Percentiles rank a stretch among this genome's conserved stretches.
Conservation (phyloP, 2,888 invertebrate genomes). For the Falcaria lacertinaria region DNA sequence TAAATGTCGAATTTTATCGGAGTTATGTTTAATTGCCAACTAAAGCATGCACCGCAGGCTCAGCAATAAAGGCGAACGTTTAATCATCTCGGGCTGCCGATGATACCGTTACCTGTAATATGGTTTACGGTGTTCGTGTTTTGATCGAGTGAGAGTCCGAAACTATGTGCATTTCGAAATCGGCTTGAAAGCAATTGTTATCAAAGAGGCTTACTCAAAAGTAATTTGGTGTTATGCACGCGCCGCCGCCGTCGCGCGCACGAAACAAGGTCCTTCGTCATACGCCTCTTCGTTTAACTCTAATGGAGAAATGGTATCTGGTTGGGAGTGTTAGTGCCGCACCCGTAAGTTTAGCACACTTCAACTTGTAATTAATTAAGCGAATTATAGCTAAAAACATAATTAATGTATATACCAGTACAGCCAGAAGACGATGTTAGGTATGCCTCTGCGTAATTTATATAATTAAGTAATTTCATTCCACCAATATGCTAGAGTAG, state of each 20-base stretch:
- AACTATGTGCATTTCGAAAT: neutral
- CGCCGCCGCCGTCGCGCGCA: constrained; percentile 34
- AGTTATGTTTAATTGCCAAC: neutral
- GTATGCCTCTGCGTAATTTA: constrained; percentile 2
- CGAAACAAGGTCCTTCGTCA: constrained; percentile 32
- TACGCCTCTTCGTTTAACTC: constrained; percentile 37
- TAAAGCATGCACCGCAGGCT: neutral
- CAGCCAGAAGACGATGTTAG: neutral
- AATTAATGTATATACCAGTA: too few species aligned
- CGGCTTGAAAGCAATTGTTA: constrained; percentile 10
- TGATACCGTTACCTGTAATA: neutral
- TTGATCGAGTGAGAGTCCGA: neutral
- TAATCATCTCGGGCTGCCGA: neutral
- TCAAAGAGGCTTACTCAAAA: constrained; percentile 37
- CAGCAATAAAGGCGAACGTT: neutral
- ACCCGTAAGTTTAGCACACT: constrained; percentile 9
- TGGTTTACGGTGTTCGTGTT: neutral
- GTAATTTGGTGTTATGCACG: constrained; percentile 44
- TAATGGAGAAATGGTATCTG: too few species aligned
- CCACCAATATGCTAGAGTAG: neutral
- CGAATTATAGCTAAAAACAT: too few species aligned
- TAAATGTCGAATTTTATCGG: neutral
- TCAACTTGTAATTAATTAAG: too few species aligned
- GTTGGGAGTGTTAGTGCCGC: constrained; percentile 10
- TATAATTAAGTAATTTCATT: constrained; percentile 3